phyloP scores from a whole-genome alignment of 2,113 vertebrate species.

The Arothron firmamentum region DNA sequence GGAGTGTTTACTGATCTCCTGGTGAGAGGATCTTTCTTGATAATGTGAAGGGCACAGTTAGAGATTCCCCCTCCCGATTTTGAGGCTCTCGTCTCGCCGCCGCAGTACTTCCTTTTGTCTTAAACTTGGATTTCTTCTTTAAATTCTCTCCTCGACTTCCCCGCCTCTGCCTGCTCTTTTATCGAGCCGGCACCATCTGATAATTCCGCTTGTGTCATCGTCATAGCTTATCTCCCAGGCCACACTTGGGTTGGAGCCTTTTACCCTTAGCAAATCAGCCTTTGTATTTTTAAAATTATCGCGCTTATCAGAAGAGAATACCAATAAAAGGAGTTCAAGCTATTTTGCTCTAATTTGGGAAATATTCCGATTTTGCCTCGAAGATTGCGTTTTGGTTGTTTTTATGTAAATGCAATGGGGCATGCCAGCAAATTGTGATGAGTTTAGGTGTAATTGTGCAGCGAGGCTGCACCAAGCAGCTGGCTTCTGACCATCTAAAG shows the following conservation, averaged over 20 bases:
- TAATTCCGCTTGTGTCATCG: constrained; percentile 27
- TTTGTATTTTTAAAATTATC: too few relatives aligned
- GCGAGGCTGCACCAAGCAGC: too few relatives aligned
- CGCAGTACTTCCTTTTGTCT: constrained; percentile 17
- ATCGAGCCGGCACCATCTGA: constrained; percentile 39
- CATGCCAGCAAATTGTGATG: too few relatives aligned
- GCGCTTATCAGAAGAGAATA: too few relatives aligned
- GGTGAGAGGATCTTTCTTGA: constrained; percentile 17
- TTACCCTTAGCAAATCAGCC: too few relatives aligned
- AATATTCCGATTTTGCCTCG: too few relatives aligned
- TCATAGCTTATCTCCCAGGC: constrained; percentile 44
- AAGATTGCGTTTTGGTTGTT: too few relatives aligned
- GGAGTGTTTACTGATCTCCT: constrained; percentile 7
- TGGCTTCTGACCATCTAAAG: background rate
- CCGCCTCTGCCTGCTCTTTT: constrained; percentile 10
- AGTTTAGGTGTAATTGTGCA: too few relatives aligned
- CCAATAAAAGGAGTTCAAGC: too few relatives aligned
- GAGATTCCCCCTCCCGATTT: background rate
- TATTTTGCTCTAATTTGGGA: too few relatives aligned
- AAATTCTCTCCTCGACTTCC: background rate
- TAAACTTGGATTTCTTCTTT: background rate
- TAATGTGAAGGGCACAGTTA: constrained; percentile 12
- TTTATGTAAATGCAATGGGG: too few relatives aligned
- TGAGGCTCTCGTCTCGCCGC: background rate
- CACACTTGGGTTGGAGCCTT: constrained; percentile 10